These are phyloP conservation scores for Sigmodon hispidus DNA, from an alignment of 2,113 vertebrate genomes.

Conservation along the genomic window DNA sequence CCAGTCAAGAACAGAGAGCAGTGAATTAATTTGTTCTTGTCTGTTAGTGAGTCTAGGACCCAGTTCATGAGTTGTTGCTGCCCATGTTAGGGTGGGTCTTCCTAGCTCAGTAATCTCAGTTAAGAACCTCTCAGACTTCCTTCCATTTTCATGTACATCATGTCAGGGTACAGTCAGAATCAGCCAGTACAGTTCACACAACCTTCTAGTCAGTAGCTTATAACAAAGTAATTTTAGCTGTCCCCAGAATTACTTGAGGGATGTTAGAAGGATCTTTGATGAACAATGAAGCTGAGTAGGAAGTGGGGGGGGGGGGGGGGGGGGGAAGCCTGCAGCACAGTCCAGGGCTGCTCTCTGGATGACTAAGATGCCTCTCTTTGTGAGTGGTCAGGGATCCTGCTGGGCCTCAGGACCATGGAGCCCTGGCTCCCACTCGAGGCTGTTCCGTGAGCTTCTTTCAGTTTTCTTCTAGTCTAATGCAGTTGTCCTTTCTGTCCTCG, in stretches of 20 bases:
- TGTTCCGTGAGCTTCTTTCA: neutral
- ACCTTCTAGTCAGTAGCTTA: neutral
- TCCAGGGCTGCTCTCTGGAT: neutral
- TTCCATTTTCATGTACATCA: neutral
- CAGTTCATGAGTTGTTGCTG: neutral
- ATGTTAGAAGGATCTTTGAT: neutral
- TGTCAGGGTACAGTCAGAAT: neutral
- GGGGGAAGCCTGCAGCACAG: neutral
- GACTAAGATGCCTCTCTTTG: neutral
- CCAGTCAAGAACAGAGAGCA: neutral
- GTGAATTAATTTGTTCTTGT: neutral
- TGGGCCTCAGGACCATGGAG: neutral
- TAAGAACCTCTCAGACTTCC: neutral
- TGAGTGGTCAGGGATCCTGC: neutral
- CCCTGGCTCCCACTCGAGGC: neutral
- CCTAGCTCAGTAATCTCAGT: neutral
- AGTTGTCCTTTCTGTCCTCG: conserved; percentile 24
- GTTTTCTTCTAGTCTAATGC: neutral
- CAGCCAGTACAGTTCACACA: neutral
- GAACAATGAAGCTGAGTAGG: neutral
- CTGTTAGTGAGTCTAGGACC: neutral
- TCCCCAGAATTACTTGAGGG: neutral
- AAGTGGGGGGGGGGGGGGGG: too few species aligned
- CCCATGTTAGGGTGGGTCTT: neutral
- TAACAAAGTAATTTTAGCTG: neutral